Evolutionary conservation across 1,140 invertebrate species (phyloP).

Genomic region (Aphelenchoides fujianensis): DNA sequence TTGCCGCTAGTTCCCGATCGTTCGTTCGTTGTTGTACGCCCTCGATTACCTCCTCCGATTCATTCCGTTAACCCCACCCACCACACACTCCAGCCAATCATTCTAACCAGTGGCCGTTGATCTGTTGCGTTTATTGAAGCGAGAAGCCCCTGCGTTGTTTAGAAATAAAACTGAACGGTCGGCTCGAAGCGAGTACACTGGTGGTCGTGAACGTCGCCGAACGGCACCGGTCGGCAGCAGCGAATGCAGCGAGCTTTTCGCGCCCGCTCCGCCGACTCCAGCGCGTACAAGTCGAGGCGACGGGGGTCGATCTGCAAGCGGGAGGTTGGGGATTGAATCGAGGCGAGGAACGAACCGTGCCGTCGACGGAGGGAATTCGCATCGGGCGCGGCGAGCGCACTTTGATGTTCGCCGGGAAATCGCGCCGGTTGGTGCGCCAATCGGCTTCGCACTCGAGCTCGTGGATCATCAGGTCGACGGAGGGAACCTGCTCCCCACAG

Average conservation of each 20-base stretch:
- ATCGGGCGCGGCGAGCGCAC: background rate
- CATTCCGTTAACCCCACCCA: no score
- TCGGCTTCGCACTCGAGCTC: conserved; percentile 22
- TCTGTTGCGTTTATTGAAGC: no score
- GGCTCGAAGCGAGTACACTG: conserved; percentile 20
- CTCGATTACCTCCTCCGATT: background rate
- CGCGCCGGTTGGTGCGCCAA: conserved; percentile 11
- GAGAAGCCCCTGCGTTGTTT: no score
- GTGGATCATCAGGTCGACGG: background rate
- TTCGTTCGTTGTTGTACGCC: no score
- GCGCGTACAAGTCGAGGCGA: conserved; percentile 13
- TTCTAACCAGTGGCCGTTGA: no score
- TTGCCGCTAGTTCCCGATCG: no score
- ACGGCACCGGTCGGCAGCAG: background rate
- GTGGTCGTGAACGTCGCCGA: conserved; percentile 6
- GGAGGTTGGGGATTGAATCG: background rate
- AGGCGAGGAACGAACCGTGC: background rate
- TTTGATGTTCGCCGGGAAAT: conserved; percentile 6
- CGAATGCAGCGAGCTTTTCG: conserved; percentile 1
- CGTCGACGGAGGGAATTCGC: conserved; percentile 18
- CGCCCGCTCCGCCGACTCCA: background rate
- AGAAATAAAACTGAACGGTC: conserved; percentile 21
- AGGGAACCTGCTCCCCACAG: background rate
- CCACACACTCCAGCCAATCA: no score
- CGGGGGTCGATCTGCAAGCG: background rate